phyloP scores from a whole-genome alignment of 1,140 invertebrate species.

The Megalonaias nervosa region DNA sequence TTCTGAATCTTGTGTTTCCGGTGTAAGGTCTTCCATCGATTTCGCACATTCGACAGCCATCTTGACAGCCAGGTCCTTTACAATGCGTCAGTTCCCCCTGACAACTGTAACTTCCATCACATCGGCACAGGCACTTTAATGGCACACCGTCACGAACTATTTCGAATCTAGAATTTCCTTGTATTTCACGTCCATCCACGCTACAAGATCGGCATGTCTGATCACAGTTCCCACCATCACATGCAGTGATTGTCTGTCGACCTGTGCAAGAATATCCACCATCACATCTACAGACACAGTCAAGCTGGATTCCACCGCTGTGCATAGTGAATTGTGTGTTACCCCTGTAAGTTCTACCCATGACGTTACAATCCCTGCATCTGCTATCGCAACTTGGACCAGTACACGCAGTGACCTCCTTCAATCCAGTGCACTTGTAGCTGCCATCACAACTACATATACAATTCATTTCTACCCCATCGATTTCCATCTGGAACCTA shows the following conservation, averaged over 20 bases:
- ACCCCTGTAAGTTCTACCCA: constrained; percentile 11
- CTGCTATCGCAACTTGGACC: constrained; percentile 9
- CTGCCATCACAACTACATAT: constrained; percentile 26
- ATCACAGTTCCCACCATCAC: constrained; percentile 19
- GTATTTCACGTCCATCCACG: constrained; percentile 9
- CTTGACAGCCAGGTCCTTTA: constrained; percentile 14
- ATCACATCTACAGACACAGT: constrained; percentile 25
- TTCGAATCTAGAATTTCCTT: constrained; percentile 9
- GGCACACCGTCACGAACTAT: constrained; percentile 6
- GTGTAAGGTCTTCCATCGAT: constrained; percentile 43
- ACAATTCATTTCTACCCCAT: constrained; percentile 15
- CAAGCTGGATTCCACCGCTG: constrained; percentile 11
- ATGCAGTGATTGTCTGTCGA: constrained; percentile 3
- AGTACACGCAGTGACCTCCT: constrained; percentile 7
- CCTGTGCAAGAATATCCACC: constrained; percentile 22
- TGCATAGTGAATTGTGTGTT: constrained; percentile 12
- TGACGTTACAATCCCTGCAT: constrained; percentile 16
- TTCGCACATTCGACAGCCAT: constrained; percentile 42
- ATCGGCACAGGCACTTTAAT: constrained; percentile 22
- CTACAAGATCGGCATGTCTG: constrained; percentile 4
- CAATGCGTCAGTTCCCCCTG: constrained; percentile 14
- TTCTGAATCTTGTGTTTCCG: constrained; percentile 47
- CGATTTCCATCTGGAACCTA: constrained; percentile 25
- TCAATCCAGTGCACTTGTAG: constrained; percentile 16
- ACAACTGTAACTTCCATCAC: constrained; percentile 19